These are phyloP conservation scores for Apoda limacodes DNA, from an alignment of 2,888 invertebrate genomes.

Conservation along the genomic window DNA sequence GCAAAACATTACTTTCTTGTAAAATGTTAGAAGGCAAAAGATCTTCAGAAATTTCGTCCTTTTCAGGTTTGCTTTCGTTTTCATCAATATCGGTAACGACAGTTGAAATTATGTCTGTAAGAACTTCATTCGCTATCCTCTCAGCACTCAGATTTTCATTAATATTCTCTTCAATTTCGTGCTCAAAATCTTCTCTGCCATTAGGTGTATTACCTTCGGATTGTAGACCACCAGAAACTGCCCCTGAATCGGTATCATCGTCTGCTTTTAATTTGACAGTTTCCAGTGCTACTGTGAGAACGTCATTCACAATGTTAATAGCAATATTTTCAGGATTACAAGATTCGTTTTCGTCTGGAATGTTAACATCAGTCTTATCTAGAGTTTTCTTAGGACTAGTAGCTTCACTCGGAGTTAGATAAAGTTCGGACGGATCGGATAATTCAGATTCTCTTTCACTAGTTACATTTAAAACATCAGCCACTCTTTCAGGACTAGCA, in stretches of 20 bases:
- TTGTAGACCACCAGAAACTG: constrained; percentile 54
- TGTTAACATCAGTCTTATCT: constrained; percentile 49
- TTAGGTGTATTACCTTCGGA: constrained; percentile 62
- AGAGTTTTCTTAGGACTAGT: constrained; percentile 58
- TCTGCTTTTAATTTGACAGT: constrained; percentile 54
- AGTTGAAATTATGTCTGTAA: constrained; percentile 41
- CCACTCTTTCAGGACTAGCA: constrained; percentile 55
- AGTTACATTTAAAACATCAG: constrained; percentile 40
- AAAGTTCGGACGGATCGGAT: constrained; percentile 77
- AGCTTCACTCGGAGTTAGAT: constrained; percentile 76
- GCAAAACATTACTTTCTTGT: constrained; percentile 55
- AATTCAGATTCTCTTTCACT: constrained; percentile 72
- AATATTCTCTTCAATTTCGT: constrained; percentile 50
- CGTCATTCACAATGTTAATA: constrained; percentile 60
- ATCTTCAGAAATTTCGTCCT: constrained; percentile 34
- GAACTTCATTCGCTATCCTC: constrained; percentile 43
- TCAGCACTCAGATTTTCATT: constrained; percentile 44
- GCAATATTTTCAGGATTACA: constrained; percentile 56
- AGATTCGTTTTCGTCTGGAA: constrained; percentile 33
- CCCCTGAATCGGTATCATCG: constrained; percentile 59
- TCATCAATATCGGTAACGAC: constrained; percentile 36
- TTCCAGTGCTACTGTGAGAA: constrained; percentile 55
- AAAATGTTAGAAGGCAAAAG: constrained; percentile 45
- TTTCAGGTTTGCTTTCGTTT: constrained; percentile 16
- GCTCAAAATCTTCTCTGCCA: constrained; percentile 55